A percentile compares a stretch with the other conserved stretches of the same genome.
Conservation (phyloP, 1,140 invertebrate genomes). For the Phenacoccus solenopsis region DNA sequence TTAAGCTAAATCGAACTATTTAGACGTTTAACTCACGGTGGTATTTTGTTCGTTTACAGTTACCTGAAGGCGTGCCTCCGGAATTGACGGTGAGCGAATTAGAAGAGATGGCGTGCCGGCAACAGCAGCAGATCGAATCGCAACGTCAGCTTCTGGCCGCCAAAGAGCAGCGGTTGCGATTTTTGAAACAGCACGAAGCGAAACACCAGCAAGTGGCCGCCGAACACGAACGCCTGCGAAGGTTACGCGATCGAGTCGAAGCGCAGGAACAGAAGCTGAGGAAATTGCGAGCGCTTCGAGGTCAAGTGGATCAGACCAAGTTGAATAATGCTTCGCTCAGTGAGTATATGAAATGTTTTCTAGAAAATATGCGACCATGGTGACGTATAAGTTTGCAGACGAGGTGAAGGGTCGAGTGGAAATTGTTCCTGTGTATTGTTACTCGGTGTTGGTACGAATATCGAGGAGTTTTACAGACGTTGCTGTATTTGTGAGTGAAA, state of each 20-base stretch:
- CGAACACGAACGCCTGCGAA: slow-evolving; percentile 72
- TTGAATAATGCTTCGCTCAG: slow-evolving; percentile 81
- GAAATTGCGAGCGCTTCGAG: slow-evolving; percentile 73
- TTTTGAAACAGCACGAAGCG: slow-evolving; percentile 84
- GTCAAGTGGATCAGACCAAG: slow-evolving; percentile 83
- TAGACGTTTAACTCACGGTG: too few species aligned
- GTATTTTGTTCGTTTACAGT: slow-evolving; percentile 19
- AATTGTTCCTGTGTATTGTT: too few species aligned
- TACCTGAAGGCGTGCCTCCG: slow-evolving; percentile 31
- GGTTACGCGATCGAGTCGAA: slow-evolving; percentile 79
- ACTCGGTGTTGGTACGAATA: too few species aligned
- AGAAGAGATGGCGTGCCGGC: slow-evolving; percentile 86
- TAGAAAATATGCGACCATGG: too few species aligned
- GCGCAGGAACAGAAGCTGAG: slow-evolving; percentile 86
- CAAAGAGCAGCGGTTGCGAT: slow-evolving; percentile 83
- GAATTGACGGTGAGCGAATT: slow-evolving; percentile 81
- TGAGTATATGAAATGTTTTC: too few species aligned
- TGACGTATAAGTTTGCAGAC: too few species aligned
- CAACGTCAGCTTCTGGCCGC: slow-evolving; percentile 81
- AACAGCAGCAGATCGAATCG: slow-evolving; percentile 91
- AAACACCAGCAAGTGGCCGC: slow-evolving; percentile 67
- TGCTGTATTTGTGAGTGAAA: too few species aligned
- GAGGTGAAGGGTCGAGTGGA: too few species aligned
- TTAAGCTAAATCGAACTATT: too few species aligned
- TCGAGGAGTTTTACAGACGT: too few species aligned